phyloP scores from a whole-genome alignment of 2,113 vertebrate species.

The Gila orcuttii region DNA sequence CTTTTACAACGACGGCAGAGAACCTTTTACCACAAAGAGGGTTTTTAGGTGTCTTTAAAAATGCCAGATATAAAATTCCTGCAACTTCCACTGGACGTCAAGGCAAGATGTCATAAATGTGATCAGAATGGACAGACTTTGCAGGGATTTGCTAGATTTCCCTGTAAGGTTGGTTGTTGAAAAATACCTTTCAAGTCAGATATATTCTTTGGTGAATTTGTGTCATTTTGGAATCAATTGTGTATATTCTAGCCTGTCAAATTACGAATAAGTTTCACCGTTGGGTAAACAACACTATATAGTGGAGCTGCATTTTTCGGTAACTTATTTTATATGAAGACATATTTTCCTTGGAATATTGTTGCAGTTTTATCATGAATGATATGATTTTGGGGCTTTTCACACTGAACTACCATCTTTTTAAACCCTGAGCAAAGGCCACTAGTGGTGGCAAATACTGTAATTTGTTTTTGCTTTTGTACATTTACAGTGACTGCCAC shows the following conservation, averaged over 20 bases:
- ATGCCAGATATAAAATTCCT: constrained; percentile 3
- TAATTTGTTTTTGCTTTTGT: neutral
- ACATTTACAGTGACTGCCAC: neutral
- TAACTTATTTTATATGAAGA: neutral
- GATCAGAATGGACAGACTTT: neutral
- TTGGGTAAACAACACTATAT: neutral
- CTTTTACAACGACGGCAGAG: constrained; percentile 2
- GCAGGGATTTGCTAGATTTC: neutral
- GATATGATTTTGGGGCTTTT: neutral
- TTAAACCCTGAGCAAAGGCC: too few relatives aligned
- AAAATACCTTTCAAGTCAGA: neutral
- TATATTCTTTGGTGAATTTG: neutral
- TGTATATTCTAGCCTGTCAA: neutral
- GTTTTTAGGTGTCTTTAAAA: neutral
- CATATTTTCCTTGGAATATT: neutral
- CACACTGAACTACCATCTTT: neutral
- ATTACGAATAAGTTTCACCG: neutral
- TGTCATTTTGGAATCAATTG: neutral
- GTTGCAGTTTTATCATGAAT: neutral
- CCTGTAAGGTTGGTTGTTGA: neutral
- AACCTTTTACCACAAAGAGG: constrained; percentile 11
- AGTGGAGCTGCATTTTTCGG: neutral
- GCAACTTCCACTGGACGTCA: neutral
- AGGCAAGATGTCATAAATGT: constrained; percentile 1
- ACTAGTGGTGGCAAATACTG: neutral